phyloP scores from a whole-genome alignment of 2,888 invertebrate species.

The Aethes cnicana region DNA sequence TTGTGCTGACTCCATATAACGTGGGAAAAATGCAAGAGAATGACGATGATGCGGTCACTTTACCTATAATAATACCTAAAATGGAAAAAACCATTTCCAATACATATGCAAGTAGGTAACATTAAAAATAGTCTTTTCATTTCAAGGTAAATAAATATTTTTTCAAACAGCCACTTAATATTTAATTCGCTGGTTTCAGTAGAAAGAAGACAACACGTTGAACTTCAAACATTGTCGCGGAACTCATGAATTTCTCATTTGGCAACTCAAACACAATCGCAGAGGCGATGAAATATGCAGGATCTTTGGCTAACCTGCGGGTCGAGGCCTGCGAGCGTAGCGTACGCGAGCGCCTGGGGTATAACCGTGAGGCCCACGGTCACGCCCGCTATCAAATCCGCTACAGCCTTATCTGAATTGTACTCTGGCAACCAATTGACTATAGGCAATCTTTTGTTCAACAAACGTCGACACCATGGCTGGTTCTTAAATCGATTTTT shows the following conservation, averaged over 20 bases:
- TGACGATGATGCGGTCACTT: no score
- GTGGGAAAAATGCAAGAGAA: no score
- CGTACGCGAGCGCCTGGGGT: constrained; percentile 96
- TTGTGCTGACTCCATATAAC: no score
- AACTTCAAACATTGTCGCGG: constrained; percentile 4
- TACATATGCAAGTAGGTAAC: no score
- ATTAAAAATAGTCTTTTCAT: no score
- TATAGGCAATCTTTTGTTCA: constrained; percentile 84
- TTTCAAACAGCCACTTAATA: no score
- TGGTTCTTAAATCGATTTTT: constrained; percentile 69
- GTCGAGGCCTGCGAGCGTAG: constrained; percentile 92
- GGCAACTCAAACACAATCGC: constrained; percentile 1
- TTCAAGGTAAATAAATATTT: no score
- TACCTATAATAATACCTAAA: no score
- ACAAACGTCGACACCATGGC: constrained; percentile 59
- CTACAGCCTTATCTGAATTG: constrained; percentile 87
- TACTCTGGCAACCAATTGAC: constrained; percentile 89
- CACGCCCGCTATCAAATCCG: constrained; percentile 94
- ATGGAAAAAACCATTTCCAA: no score
- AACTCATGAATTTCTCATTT: constrained; percentile 11
- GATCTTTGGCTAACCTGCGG: constrained; percentile 84
- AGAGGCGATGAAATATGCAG: constrained; percentile 8
- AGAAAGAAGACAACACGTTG: neutral
- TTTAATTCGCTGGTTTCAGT: neutral
- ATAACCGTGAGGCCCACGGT: constrained; percentile 96